Conservation (phyloP, 2,113 vertebrate genomes). For the Anhinga rufa region DNA sequence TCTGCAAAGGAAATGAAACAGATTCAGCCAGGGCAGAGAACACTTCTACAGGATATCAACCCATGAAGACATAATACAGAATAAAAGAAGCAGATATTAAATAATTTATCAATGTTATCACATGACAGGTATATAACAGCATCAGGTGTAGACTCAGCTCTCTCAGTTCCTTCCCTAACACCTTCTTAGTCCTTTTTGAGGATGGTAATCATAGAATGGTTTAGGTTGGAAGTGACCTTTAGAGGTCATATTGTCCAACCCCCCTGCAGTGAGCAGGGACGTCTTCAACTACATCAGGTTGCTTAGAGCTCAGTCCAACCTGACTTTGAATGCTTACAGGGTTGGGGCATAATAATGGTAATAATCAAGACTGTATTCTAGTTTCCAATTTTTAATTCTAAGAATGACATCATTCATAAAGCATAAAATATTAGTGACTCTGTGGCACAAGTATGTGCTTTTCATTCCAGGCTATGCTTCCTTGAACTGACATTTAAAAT, state of each 20-base stretch:
- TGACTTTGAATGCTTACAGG: not conserved
- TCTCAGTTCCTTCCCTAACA: not conserved
- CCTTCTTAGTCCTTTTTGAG: not conserved
- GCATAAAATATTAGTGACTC: not conserved
- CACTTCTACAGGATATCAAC: conserved; percentile 14
- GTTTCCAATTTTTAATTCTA: not conserved
- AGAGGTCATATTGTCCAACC: not conserved
- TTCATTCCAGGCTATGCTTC: not conserved
- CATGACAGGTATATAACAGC: not conserved
- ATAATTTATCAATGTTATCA: conserved; percentile 32
- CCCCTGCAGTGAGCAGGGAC: not conserved
- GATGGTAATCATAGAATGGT: not conserved
- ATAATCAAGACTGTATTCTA: not conserved
- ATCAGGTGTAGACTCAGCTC: not conserved
- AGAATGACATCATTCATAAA: not conserved
- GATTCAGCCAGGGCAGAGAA: not conserved
- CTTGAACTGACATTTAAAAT: not conserved
- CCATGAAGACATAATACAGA: conserved; percentile 11
- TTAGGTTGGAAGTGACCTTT: not conserved
- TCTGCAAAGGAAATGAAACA: conserved; percentile 42
- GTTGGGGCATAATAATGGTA: not conserved
- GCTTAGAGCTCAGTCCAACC: not conserved
- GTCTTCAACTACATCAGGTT: not conserved
- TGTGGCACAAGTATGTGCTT: not conserved
- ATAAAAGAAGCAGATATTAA: conserved; percentile 45